phyloP scores from a whole-genome alignment of 2,797 vertebrate species.

The Pelobates cultripes region DNA sequence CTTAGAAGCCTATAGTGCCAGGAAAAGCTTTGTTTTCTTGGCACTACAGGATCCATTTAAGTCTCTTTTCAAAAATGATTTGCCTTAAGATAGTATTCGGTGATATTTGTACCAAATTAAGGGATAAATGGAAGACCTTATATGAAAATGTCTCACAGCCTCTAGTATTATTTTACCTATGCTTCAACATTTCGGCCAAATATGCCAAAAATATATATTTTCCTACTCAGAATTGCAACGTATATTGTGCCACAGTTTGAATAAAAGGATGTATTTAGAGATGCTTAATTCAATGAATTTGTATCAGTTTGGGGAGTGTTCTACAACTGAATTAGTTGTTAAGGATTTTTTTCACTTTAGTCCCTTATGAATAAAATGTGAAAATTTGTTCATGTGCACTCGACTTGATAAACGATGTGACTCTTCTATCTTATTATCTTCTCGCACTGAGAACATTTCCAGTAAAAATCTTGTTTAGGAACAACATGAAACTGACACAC shows the following conservation, averaged over 20 bases:
- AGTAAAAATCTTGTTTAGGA: constrained; percentile 67
- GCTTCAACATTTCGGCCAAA: too few relatives aligned
- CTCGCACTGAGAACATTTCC: constrained; percentile 63
- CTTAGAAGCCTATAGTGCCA: too few relatives aligned
- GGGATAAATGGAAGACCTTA: too few relatives aligned
- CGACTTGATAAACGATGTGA: constrained; percentile 59
- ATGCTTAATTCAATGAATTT: constrained; percentile 13
- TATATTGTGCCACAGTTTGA: constrained; percentile 8
- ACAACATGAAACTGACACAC: constrained; percentile 65
- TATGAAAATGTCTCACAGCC: too few relatives aligned
- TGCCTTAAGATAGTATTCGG: too few relatives aligned
- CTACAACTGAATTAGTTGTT: constrained; percentile 59
- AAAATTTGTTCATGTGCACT: constrained; percentile 44
- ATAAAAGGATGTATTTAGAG: constrained; percentile 33
- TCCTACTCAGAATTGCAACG: neutral
- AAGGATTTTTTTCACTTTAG: constrained; percentile 56
- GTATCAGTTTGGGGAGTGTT: constrained; percentile 41
- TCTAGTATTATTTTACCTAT: too few relatives aligned
- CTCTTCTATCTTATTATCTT: constrained; percentile 63
- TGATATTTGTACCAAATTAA: too few relatives aligned
- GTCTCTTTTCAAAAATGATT: too few relatives aligned
- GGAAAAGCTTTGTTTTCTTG: too few relatives aligned
- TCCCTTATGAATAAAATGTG: constrained; percentile 53
- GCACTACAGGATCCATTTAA: too few relatives aligned
- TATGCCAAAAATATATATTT: neutral